A percentile compares a stretch with the other conserved stretches of the same genome.
These are phyloP conservation scores for Melospiza melodia DNA, from an alignment of 2,113 vertebrate genomes.

Conservation along the genomic window DNA sequence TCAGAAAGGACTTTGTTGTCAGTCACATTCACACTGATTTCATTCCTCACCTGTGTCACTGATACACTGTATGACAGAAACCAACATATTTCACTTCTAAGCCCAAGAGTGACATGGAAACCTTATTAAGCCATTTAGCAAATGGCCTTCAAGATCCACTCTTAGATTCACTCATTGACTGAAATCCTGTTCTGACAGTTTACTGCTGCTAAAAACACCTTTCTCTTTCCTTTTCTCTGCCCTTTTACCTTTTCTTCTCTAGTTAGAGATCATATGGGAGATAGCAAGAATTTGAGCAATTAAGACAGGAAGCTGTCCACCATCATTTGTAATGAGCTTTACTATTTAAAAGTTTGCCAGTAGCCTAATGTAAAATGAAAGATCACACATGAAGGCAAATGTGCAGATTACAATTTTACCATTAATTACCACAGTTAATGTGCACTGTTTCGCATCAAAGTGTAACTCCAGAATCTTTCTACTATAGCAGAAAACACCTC, in stretches of 20 bases:
- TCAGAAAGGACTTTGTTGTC: neutral
- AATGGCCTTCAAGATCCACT: neutral
- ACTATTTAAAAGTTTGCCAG: neutral
- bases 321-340: neutral
- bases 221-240: neutral
- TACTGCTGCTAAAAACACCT: neutral
- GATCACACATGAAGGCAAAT: neutral
- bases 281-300: neutral
- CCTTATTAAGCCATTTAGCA: neutral
- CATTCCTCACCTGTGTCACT: neutral
- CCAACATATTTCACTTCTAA: neutral
- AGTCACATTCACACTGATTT: neutral
- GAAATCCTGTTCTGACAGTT: neutral
- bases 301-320: neutral
- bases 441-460: neutral
- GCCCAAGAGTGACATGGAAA: neutral
- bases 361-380: neutral
- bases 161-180: neutral
- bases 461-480: neutral
- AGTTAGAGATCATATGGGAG: neutral
- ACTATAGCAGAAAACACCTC: neutral
- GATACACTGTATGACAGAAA: accelerated
- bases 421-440: neutral
- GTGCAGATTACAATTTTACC: neutral
- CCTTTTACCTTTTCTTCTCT: neutral